Base-by-base conservation (phyloP, 1,140 invertebrate species). In the Cotesia vestalis region DNA sequence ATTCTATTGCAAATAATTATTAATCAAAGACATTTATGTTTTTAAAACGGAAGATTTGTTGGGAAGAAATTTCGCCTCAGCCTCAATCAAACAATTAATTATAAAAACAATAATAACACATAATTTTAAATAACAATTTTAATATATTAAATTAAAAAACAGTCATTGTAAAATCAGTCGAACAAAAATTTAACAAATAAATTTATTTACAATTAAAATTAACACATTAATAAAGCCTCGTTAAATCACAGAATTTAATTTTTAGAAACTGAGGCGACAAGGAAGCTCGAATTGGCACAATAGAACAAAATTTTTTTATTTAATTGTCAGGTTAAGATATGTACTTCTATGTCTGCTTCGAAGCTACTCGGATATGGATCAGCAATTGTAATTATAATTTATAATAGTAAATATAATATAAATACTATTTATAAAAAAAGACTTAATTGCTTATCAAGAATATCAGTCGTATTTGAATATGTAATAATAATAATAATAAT, bases 381-480 rank as follows among this genome's bases (percentile, higher is more conserved):
- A n/a, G 53, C 53, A 46, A 46, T 46, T 9, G 11, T 40, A 40
- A 40, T 27, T 1, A 27, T 27, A 27, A 27, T 27, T 27, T 27
- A 27, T 46, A 46, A 8, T 46, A 46, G 40, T 46, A 46, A 46
- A 46, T 46, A 46, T 46, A 46, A 46, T 46, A 17, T 55, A 55
- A 53, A 55, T 17, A 12, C 12, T 55, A 55, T 55, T 14, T 14
- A 46, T n/a, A 46, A 17, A n/a, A 40, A 51, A 64, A n/a, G n/a
- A 64, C 36, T 64, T n/a, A 64, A 64, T 46, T 40, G 62, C 62
- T 68, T 68, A 68, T 57, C 66, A 53, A 57, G 53, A 68, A 27
- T 68, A 68, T 68, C 66, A 68, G 66, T 68, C 66, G 36, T n/a
- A 46, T 46, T 46, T 68, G 35, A 55, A 68, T 68, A 20, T 34